A percentile compares a stretch with the other conserved stretches of the same genome.
Conservation (phyloP, 1,140 invertebrate species). For the Trypoxylus dichotomus region DNA sequence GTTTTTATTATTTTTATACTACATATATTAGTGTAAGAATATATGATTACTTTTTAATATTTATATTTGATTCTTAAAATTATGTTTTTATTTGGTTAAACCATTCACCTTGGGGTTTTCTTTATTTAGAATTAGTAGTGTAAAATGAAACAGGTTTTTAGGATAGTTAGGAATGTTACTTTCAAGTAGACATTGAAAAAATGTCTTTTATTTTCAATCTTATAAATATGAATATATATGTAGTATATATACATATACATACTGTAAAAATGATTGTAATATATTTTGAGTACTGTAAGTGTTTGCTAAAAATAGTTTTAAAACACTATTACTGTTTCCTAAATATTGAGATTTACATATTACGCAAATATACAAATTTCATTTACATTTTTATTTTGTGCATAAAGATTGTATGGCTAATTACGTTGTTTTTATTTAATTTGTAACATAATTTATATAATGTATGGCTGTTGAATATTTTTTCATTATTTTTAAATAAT, state of each 20-base stretch:
- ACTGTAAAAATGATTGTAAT: slow-evolving; percentile 19
- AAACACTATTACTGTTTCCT: slow-evolving; percentile 11
- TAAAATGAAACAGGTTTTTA: not conserved
- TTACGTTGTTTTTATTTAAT: slow-evolving; percentile 31
- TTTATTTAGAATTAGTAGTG: not conserved
- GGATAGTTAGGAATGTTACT: no score
- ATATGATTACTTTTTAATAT: slow-evolving; percentile 1
- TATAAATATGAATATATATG: not conserved
- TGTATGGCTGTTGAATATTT: slow-evolving; percentile 51
- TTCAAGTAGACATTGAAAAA: not conserved
- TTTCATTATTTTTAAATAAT: slow-evolving; percentile 47
- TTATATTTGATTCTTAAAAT: not conserved
- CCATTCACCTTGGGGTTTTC: not conserved
- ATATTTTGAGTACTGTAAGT: slow-evolving; percentile 25
- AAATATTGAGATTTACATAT: slow-evolving; percentile 21
- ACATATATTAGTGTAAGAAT: not conserved
- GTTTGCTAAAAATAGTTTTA: slow-evolving; percentile 8
- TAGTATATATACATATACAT: not conserved
- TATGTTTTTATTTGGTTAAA: not conserved
- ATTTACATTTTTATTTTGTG: slow-evolving; percentile 22
- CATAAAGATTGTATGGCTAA: slow-evolving; percentile 3
- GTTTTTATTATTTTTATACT: slow-evolving; percentile 14
- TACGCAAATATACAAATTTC: slow-evolving; percentile 14
- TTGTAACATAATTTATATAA: slow-evolving; percentile 48
- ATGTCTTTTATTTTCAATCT: not conserved